These are phyloP conservation scores for Monopis laevigella DNA, from an alignment of 2,888 invertebrate species.

Conservation along the genomic window DNA sequence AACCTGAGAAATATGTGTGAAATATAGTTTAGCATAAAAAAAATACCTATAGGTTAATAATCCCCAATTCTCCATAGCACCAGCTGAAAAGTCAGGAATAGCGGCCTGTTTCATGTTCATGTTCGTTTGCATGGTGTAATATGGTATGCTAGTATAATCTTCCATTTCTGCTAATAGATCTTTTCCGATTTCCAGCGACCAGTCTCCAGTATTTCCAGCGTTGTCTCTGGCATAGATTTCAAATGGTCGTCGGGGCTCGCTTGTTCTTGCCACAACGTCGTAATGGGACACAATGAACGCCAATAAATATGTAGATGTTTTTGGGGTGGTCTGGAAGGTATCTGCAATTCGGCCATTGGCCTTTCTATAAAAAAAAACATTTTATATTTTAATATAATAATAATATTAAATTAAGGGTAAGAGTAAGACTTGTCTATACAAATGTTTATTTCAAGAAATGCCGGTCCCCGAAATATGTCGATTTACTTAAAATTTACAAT, in stretches of 20 bases:
- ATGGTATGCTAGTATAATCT: slow-evolving; percentile 60
- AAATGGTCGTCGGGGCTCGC: slow-evolving; percentile 33
- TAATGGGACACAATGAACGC: slow-evolving; percentile 89
- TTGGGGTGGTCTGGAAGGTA: slow-evolving; percentile 64
- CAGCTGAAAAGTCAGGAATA: slow-evolving; percentile 80
- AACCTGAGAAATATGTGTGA: no score
- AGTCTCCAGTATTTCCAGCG: slow-evolving; percentile 42
- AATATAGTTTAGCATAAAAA: background rate
- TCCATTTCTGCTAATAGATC: slow-evolving; percentile 61
- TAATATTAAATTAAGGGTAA: no score
- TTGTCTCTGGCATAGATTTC: slow-evolving; percentile 51
- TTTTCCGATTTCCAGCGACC: slow-evolving; percentile 51
- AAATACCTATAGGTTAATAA: slow-evolving; percentile 76
- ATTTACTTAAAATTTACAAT: no score
- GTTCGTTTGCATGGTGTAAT: slow-evolving; percentile 57
- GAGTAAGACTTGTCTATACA: no score
- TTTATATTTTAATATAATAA: no score
- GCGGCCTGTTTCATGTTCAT: slow-evolving; percentile 76
- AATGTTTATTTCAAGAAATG: no score
- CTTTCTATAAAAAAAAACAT: slow-evolving; percentile 26
- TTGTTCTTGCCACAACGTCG: slow-evolving; percentile 27
- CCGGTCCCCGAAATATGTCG: no score
- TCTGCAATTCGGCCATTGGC: slow-evolving; percentile 34
- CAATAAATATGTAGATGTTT: slow-evolving; percentile 84
- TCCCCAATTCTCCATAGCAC: slow-evolving; percentile 90